These are phyloP conservation scores for Paracentrotus lividus DNA, from an alignment of 53 echinoderm and acorn worm genomes.

Conservation along the genomic window DNA sequence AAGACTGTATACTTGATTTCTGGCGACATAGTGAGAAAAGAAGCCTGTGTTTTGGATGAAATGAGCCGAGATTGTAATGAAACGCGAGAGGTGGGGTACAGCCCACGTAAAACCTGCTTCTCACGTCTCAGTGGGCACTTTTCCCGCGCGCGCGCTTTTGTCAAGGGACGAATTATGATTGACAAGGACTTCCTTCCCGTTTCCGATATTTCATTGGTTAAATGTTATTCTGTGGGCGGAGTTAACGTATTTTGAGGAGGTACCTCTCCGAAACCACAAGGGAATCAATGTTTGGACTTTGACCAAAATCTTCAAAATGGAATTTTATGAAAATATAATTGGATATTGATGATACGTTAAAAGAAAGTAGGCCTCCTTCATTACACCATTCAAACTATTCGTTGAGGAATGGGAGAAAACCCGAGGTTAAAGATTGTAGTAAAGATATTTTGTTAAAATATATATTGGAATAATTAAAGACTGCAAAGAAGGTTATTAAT, in stretches of 20 bases:
- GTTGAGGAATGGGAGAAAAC: not conserved
- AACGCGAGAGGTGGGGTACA: slow-evolving; percentile 36
- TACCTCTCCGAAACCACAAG: slow-evolving; percentile 3
- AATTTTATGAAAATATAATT: not conserved
- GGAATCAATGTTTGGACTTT: slow-evolving; percentile 37
- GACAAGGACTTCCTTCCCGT: slow-evolving; percentile 66
- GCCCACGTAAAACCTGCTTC: slow-evolving; percentile 42
- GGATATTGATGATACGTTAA: not conserved
- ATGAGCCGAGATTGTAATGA: slow-evolving; percentile 28
- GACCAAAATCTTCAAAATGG: not conserved
- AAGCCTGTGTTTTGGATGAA: slow-evolving; percentile 43
- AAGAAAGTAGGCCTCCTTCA: not conserved
- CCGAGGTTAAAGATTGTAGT: no score
- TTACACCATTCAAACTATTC: no score
- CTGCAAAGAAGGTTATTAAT: no score
- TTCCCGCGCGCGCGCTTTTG: slow-evolving; percentile 40
- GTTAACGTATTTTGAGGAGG: slow-evolving; percentile 55
- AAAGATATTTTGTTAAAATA: no score
- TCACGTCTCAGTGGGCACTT: slow-evolving; percentile 14
- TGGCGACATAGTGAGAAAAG: slow-evolving; percentile 32
- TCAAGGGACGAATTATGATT: slow-evolving; percentile 70
- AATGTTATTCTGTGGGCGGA: slow-evolving; percentile 69
- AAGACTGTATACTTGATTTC: slow-evolving; percentile 43
- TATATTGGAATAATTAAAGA: no score
- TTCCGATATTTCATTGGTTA: slow-evolving; percentile 66